Conservation (phyloP, 2,797 vertebrate genomes). For the Borostomias antarcticus region DNA sequence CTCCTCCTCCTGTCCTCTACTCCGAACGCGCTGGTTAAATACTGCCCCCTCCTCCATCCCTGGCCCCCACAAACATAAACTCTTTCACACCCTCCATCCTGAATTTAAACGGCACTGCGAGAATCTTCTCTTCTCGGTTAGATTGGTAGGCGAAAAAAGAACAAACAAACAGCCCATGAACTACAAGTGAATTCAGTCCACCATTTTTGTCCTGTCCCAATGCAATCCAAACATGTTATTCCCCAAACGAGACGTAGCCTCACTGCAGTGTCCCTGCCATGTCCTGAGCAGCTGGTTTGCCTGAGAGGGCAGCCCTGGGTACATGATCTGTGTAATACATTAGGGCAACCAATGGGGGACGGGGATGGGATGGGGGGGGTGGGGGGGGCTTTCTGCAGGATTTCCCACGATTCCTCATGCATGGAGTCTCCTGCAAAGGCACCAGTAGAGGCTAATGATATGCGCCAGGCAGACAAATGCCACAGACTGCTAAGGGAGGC, state of each 20-base stretch:
- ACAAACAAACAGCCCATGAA: not conserved
- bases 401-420: constrained; percentile 59
- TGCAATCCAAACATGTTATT: constrained; percentile 23
- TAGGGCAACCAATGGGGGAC: not conserved
- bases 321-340: constrained; percentile 28
- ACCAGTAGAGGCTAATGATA: constrained; percentile 39
- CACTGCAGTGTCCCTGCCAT: constrained; percentile 21
- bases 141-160: not conserved
- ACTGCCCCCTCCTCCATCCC: constrained; percentile 1
- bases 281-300: constrained; percentile 50
- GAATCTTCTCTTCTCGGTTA: no score
- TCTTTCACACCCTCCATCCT: not conserved
- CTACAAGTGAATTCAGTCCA: not conserved
- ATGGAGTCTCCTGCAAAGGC: constrained; percentile 27
- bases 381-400: constrained; percentile 16
- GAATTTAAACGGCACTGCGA: constrained; percentile 29
- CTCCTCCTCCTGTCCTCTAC: constrained; percentile 56
- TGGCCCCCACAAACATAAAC: not conserved
- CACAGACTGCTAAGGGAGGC: constrained; percentile 27
- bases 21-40: constrained; percentile 44
- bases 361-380: constrained; percentile 10
- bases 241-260: constrained; percentile 38
- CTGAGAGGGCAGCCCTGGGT: constrained; percentile 30
- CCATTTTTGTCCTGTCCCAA: not conserved
- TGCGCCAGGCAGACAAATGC: constrained; percentile 43